Evolutionary conservation across 1,140 invertebrate genomes (phyloP), one percentile per base, ranked within the genome.

Genomic region (Sycobia sp.): DNA sequence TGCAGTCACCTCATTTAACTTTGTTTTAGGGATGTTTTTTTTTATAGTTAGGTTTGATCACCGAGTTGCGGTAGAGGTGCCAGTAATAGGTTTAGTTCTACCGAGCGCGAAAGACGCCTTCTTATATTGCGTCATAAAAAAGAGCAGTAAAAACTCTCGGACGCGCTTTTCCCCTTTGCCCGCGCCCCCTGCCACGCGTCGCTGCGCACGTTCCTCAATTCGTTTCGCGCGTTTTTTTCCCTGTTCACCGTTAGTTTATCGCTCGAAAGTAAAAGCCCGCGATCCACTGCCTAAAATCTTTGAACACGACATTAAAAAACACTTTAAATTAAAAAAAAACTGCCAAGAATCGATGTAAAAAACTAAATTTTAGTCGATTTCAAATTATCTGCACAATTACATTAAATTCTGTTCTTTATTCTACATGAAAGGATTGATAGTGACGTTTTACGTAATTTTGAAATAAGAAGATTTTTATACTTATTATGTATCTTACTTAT

Each of bases 91-190:
- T 73, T 73, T 70, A 73, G 72, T 72, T 72, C 44, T 36, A 64
- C 43, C 22, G 65, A 46, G 53, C 62, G 63, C 67, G 60, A 67
- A 8, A 56, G 67, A 68, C 62, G 56, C 61, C 67, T 67, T 67
- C 65, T 65, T 72, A 73, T 73, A 73, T 73, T 72, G 67, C 70
- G 56, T 68, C 70, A 67, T 73, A 73, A 73, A 73, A n/a, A 62
- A 71, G 68, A 72, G 69, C 70, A 71, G 56, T 72, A 73, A 73
- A 73, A 72, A 71, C 53, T 68, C 60, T 58, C 32, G 46, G 38
- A 43, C 54, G 54, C 47, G 18, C 38, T 18, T 20, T 23, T 36
- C 16, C 49, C 27, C 25, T 38, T 22, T 16, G 16, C 41, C 5
- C 5, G 11, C 41, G 51, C 18, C 27, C 55, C 25, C 20, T 0